Conservation (phyloP, 2,888 invertebrate species). For the Tinea trinotella region DNA sequence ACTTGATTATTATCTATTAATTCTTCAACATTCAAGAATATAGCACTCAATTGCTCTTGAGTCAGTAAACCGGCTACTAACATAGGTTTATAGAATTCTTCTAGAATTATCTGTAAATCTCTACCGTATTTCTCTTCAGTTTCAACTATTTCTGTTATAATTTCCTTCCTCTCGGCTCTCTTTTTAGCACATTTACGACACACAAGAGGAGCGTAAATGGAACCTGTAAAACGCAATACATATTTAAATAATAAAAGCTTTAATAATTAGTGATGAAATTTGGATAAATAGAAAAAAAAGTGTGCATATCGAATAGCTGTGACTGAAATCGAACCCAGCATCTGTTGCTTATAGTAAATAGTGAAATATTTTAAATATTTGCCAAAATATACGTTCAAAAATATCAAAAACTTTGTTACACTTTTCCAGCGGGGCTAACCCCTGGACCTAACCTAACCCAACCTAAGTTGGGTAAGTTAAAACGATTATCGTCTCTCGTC, state of each 20-base stretch:
- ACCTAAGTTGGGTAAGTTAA: too few species aligned
- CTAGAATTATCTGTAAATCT: conserved; percentile 91
- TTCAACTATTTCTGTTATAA: conserved; percentile 94
- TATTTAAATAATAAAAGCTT: not conserved
- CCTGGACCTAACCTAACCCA: too few species aligned
- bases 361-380: too few species aligned
- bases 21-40: conserved; percentile 95
- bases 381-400: too few species aligned
- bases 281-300: too few species aligned
- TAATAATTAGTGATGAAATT: not conserved
- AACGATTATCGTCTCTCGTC: too few species aligned
- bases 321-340: too few species aligned
- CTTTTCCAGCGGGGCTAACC: too few species aligned
- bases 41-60: conserved; percentile 91
- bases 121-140: conserved; percentile 96
- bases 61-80: conserved; percentile 90
- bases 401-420: too few species aligned
- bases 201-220: conserved; percentile 82
- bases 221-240: too few species aligned
- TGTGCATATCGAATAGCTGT: too few species aligned
- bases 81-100: conserved; percentile 95
- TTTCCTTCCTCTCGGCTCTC: conserved; percentile 92
- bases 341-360: too few species aligned
- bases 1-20: conserved; percentile 89
- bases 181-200: conserved; percentile 92